Evolutionary conservation across 2,888 invertebrate genomes (phyloP).

Genomic region (Rutpela maculata): DNA sequence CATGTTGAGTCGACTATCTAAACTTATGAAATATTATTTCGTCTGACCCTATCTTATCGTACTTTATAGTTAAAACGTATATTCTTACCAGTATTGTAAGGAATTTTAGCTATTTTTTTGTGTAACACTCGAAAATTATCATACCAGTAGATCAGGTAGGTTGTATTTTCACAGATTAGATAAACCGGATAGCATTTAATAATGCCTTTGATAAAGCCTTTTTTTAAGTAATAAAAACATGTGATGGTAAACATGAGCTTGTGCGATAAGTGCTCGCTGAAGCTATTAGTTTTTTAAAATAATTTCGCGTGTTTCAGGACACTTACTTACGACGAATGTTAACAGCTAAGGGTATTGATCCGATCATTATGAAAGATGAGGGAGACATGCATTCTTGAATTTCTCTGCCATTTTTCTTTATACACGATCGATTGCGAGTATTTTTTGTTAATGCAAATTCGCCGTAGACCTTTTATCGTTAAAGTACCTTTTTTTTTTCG

Average conservation of each 20-base stretch:
- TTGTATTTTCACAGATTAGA: conserved; percentile 13
- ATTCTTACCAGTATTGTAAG: too few relatives aligned
- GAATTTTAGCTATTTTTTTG: conserved; percentile 4
- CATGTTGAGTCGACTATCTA: too few relatives aligned
- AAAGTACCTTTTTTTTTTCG: too few relatives aligned
- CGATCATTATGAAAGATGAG: background rate
- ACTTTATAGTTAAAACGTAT: too few relatives aligned
- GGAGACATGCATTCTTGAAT: background rate
- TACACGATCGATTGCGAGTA: background rate
- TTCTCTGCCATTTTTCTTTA: background rate
- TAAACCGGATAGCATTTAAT: conserved; percentile 22
- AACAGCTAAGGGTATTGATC: conserved; percentile 1
- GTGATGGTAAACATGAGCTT: conserved; percentile 8
- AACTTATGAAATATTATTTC: too few relatives aligned
- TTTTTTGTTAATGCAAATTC: background rate
- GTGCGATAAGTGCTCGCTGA: background rate
- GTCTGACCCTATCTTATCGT: too few relatives aligned
- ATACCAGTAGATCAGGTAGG: background rate
- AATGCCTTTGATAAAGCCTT: conserved; percentile 17
- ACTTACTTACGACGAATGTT: background rate
- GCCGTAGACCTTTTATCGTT: too few relatives aligned
- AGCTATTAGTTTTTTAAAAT: conserved; percentile 1
- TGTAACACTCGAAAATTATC: conserved; percentile 12
- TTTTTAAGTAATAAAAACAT: background rate
- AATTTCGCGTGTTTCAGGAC: background rate